Conservation (phyloP, 37 sponge, comb jelly and placozoan species). For the Spongilla lacustris region DNA sequence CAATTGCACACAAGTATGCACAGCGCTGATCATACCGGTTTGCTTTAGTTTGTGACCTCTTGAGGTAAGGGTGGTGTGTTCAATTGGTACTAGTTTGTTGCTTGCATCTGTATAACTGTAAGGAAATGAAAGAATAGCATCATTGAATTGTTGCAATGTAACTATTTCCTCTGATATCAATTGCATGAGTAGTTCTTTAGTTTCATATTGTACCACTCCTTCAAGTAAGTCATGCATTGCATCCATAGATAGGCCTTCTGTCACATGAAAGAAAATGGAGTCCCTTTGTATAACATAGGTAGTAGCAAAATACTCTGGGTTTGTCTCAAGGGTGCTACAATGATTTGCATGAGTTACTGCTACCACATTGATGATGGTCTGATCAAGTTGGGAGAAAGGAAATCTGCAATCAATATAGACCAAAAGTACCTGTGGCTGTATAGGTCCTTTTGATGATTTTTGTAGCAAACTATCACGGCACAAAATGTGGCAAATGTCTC, state of each 20-base stretch:
- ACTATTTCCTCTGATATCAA: background rate
- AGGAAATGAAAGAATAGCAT: constrained; percentile 1
- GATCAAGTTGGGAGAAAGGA: too few relatives aligned
- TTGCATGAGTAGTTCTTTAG: constrained; percentile 36
- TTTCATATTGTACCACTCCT: constrained; percentile 27
- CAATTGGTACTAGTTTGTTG: constrained; percentile 26
- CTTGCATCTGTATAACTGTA: constrained; percentile 2
- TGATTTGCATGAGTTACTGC: constrained; percentile 34
- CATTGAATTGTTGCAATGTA: constrained; percentile 14
- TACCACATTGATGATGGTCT: too few relatives aligned
- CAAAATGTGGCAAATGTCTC: too few relatives aligned
- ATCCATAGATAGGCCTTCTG: constrained; percentile 68
- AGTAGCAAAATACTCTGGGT: constrained; percentile 49
- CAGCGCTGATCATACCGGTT: constrained; percentile 1
- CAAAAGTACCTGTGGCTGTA: too few relatives aligned
- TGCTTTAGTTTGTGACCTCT: constrained; percentile 31
- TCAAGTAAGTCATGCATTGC: constrained; percentile 78
- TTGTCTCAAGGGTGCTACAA: constrained; percentile 19
- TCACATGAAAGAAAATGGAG: constrained; percentile 62
- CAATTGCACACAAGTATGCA: background rate
- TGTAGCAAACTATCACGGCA: too few relatives aligned
- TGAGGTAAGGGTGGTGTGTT: constrained; percentile 14
- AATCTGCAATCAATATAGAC: too few relatives aligned
- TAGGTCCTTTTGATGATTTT: too few relatives aligned
- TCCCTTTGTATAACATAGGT: constrained; percentile 57